A percentile compares a stretch with the other conserved stretches of the same genome.
These are phyloP conservation scores for Aphodius sticticus DNA, from an alignment of 2,888 invertebrate genomes.

Conservation along the genomic window DNA sequence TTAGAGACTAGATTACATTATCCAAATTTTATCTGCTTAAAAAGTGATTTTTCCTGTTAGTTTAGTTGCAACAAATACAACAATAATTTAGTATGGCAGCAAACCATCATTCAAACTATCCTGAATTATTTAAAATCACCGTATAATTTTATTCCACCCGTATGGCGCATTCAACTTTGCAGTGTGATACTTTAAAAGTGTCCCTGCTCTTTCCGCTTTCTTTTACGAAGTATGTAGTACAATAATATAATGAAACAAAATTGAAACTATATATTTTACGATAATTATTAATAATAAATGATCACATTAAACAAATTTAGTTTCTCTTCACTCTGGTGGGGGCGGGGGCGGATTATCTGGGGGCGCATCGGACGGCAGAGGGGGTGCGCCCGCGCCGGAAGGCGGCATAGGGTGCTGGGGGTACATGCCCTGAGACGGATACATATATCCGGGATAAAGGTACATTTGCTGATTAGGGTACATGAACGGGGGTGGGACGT, in stretches of 20 bases:
- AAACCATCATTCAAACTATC: too few relatives aligned
- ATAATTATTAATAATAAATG: too few relatives aligned
- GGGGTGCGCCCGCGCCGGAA: conserved; percentile 55
- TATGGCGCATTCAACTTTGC: too few relatives aligned
- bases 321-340: conserved; percentile 53
- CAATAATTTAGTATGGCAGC: too few relatives aligned
- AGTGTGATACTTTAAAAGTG: neutral
- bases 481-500: conserved; percentile 49
- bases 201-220: neutral
- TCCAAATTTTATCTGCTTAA: too few relatives aligned
- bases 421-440: conserved; percentile 50
- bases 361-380: conserved; percentile 67
- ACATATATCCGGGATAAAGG: conserved; percentile 52
- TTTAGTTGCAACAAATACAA: too few relatives aligned
- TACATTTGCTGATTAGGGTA: conserved; percentile 46
- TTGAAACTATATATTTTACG: neutral
- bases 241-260: too few relatives aligned
- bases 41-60: too few relatives aligned
- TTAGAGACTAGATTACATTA: too few relatives aligned
- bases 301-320: neutral
- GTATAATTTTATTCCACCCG: too few relatives aligned
- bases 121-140: too few relatives aligned
- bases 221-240: neutral
- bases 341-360: conserved; percentile 71
- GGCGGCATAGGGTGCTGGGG: conserved; percentile 45